Percentiles rank a stretch among this genome's conserved stretches.
phyloP scores from a whole-genome alignment of 2,888 invertebrate species.

The Auanema freiburgensis region DNA sequence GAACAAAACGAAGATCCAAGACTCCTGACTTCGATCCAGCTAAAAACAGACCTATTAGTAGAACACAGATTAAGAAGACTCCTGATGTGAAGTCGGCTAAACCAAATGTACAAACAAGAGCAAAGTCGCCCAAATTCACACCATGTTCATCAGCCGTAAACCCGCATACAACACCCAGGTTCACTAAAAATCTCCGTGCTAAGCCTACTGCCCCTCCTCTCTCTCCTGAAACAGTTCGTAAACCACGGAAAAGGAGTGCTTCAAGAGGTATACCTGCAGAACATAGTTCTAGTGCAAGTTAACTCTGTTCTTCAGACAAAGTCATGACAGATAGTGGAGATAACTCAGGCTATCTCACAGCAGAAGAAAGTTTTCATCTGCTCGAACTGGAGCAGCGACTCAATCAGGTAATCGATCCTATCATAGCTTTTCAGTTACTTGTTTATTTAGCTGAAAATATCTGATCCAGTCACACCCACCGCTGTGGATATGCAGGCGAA shows the following conservation, averaged over 20 bases:
- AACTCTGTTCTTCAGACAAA: slow-evolving; percentile 2
- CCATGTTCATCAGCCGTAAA: not conserved
- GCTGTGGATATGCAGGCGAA: slow-evolving; percentile 32
- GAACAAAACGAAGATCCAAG: slow-evolving; percentile 13
- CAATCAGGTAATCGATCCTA: slow-evolving; percentile 11
- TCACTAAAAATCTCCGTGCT: slow-evolving; percentile 2
- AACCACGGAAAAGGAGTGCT: slow-evolving; percentile 1
- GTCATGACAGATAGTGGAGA: not conserved
- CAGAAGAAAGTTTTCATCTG: slow-evolving; percentile 19
- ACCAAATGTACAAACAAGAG: not conserved
- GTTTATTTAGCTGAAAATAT: slow-evolving; percentile 19
- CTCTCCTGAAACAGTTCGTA: not conserved
- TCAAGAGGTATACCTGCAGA: not conserved
- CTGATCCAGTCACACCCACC: slow-evolving; percentile 15
- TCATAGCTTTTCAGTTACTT: not conserved
- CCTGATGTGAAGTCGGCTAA: not conserved
- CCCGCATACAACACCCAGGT: not conserved
- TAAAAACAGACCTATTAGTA: too few species aligned
- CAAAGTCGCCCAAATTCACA: not conserved
- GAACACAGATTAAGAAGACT: too few species aligned
- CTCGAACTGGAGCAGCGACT: slow-evolving; percentile 17
- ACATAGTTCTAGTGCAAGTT: too few species aligned
- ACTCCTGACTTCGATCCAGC: slow-evolving; percentile 20
- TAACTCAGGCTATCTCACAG: slow-evolving; percentile 9
- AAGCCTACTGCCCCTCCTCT: slow-evolving; percentile 5